These are phyloP conservation scores for Oenanthe oenanthe DNA, from an alignment of 2,113 vertebrate species.

Conservation along the genomic window DNA sequence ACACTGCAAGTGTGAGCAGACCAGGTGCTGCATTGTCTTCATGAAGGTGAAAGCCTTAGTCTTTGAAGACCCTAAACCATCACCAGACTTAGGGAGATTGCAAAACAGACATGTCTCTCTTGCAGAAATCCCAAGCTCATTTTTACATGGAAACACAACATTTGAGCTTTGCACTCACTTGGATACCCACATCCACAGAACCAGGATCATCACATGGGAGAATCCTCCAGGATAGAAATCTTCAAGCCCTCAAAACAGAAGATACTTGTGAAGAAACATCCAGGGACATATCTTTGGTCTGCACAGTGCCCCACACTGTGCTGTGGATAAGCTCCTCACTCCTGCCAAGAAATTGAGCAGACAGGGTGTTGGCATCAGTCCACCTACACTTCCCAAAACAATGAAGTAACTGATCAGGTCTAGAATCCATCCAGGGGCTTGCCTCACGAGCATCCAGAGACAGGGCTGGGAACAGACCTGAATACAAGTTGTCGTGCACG, in stretches of 20 bases:
- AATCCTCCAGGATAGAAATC: not conserved
- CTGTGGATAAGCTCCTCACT: not conserved
- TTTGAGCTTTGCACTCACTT: not conserved
- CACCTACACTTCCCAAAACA: not conserved
- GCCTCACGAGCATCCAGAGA: not conserved
- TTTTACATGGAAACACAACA: not conserved
- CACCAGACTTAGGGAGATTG: not conserved
- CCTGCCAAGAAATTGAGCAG: not conserved
- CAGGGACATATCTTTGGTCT: not conserved
- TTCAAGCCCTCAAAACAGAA: not conserved
- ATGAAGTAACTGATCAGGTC: not conserved
- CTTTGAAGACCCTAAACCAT: not conserved
- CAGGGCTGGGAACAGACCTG: not conserved
- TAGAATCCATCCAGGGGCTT: not conserved
- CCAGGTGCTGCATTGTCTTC: not conserved
- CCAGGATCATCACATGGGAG: not conserved
- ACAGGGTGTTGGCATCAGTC: not conserved
- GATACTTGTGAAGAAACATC: not conserved
- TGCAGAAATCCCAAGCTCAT: not conserved
- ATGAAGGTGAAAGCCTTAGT: not conserved
- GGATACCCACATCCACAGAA: not conserved
- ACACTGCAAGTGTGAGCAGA: not conserved
- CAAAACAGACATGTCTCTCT: not conserved
- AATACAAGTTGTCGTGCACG: not conserved
- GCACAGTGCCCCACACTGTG: rapidly evolving